Conservation (phyloP, 2,113 vertebrate species). For the Platysternon megacephalum region DNA sequence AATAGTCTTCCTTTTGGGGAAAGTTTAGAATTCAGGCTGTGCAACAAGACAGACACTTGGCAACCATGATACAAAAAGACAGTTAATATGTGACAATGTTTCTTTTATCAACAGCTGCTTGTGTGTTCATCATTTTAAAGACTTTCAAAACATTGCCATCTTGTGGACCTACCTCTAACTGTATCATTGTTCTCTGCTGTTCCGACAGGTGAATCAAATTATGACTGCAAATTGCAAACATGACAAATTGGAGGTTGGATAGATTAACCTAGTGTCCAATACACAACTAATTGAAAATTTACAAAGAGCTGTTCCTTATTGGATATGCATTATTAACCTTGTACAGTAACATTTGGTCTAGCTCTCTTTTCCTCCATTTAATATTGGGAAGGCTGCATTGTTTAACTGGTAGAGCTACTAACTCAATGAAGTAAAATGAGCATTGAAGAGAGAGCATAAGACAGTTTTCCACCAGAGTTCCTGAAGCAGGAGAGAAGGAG, state of each 20-base stretch:
- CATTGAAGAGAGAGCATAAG: neutral
- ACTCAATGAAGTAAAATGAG: neutral
- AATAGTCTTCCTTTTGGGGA: accelerated
- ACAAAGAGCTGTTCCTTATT: neutral
- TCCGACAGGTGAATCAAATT: neutral
- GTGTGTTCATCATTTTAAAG: neutral
- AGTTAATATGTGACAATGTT: neutral
- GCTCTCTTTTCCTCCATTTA: neutral
- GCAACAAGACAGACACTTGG: neutral
- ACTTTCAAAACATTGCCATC: slow-evolving; percentile 82
- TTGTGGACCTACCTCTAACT: slow-evolving; percentile 74
- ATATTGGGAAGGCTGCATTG: neutral
- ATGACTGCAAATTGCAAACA: neutral
- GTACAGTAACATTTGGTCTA: accelerated
- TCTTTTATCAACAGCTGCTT: neutral
- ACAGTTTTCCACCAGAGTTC: neutral
- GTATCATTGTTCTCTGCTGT: slow-evolving; percentile 9
- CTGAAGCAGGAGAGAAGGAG: neutral
- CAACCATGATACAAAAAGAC: neutral
- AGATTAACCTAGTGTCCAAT: neutral
- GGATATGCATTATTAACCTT: neutral
- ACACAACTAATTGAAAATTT: accelerated
- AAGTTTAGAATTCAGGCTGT: neutral
- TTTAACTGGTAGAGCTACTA: neutral
- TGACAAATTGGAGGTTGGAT: neutral